phyloP scores from a whole-genome alignment of 2,113 vertebrate genomes.

The Noturus placidus region DNA sequence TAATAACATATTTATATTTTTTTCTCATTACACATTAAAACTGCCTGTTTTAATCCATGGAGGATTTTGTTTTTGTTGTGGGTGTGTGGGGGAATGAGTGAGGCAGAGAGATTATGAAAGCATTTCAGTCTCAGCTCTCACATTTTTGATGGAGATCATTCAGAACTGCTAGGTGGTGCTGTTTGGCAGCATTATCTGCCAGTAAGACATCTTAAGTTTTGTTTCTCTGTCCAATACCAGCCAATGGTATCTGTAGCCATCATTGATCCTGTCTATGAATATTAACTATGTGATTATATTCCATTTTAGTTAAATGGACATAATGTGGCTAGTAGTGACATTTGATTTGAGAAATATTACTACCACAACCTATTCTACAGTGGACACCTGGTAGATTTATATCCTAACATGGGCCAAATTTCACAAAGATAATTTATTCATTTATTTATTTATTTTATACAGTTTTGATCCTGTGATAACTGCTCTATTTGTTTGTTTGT shows the following conservation, averaged over 20 bases:
- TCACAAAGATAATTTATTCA: neutral
- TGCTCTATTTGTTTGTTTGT: neutral
- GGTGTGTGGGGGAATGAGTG: neutral
- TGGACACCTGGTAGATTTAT: neutral
- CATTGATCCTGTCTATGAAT: neutral
- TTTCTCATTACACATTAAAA: too few relatives aligned
- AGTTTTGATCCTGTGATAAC: neutral
- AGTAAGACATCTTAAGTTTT: conserved; percentile 12
- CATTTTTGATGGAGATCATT: conserved; percentile 15
- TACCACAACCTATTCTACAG: neutral
- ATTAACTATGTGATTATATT: neutral
- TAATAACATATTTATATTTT: neutral
- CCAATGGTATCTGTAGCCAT: neutral
- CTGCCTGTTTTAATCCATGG: neutral
- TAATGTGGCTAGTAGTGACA: neutral
- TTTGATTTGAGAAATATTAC: neutral
- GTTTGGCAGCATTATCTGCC: conserved; percentile 58
- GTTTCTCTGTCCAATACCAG: neutral
- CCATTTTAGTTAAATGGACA: neutral
- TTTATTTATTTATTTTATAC: too few relatives aligned
- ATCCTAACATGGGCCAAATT: neutral
- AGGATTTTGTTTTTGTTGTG: neutral
- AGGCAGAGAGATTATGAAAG: neutral
- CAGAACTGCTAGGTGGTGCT: conserved; percentile 78
- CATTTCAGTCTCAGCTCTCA: neutral